A percentile compares a stretch with the other conserved stretches of the same genome.
phyloP scores from a whole-genome alignment of 2,113 vertebrate genomes.

The Sigmodon hispidus region DNA sequence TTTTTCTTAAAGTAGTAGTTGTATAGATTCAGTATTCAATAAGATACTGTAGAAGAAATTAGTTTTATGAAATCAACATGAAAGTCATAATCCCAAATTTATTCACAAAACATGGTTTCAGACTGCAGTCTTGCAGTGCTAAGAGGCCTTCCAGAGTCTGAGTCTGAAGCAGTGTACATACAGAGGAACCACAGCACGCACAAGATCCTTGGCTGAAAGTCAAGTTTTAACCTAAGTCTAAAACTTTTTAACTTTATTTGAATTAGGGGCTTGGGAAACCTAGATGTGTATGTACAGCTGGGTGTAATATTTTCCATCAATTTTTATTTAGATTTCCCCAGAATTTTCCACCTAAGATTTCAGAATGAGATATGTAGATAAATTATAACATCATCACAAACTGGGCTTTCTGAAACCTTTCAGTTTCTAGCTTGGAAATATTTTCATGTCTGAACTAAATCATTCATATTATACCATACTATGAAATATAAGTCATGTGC shows the following conservation, averaged over 20 bases:
- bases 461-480: background rate
- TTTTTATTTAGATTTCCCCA: background rate
- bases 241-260: background rate
- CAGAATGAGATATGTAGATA: background rate
- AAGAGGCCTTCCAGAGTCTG: background rate
- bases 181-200: background rate
- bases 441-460: background rate
- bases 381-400: background rate
- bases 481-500: background rate
- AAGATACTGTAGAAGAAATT: background rate
- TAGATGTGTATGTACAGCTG: background rate
- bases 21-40: background rate
- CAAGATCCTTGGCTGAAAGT: background rate
- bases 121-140: background rate
- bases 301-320: background rate
- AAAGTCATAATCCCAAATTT: background rate
- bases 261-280: background rate
- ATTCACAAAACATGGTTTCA: background rate
- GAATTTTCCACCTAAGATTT: background rate
- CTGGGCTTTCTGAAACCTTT: background rate
- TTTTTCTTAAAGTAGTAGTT: slow-evolving; percentile 24
- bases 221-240: background rate
- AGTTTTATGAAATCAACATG: slow-evolving; percentile 38
- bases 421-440: background rate
- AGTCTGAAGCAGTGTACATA: background rate